A percentile compares a stretch with the other conserved stretches of the same genome.
Conservation (phyloP, 1,140 invertebrate species). For the Pomacea maculata region DNA sequence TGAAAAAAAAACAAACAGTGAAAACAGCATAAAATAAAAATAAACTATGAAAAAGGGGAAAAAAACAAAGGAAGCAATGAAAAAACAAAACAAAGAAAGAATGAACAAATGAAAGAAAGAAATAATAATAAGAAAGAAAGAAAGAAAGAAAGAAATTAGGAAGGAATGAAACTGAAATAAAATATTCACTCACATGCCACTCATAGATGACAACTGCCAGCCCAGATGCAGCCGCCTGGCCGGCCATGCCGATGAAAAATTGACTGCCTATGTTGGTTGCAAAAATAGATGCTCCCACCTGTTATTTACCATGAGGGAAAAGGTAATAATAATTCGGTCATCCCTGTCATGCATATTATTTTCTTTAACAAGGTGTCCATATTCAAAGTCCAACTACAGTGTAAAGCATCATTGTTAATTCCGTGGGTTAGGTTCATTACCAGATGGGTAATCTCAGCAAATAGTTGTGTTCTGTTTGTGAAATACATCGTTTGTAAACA, state of each 20-base stretch:
- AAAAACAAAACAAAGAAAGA: background rate
- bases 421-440: background rate
- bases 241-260: conserved; percentile 71
- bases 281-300: conserved; percentile 68
- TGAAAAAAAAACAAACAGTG: background rate
- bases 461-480: background rate
- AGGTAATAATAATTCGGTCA: no score
- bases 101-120: no score
- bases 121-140: background rate
- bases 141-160: background rate
- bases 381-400: background rate
- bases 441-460: background rate
- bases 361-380: background rate
- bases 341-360: conserved; percentile 37
- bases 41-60: no score
- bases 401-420: background rate
- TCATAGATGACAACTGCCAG: conserved; percentile 68
- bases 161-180: no score
- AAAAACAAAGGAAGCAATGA: no score
- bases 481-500: no score
- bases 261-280: conserved; percentile 71
- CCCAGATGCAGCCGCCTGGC: conserved; percentile 61
- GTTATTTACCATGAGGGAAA: conserved; percentile 44
- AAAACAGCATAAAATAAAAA: background rate
- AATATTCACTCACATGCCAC: conserved; percentile 31